Evolutionary conservation across 2,113 vertebrate species (phyloP).

Genomic region (Epinephelus moara): DNA sequence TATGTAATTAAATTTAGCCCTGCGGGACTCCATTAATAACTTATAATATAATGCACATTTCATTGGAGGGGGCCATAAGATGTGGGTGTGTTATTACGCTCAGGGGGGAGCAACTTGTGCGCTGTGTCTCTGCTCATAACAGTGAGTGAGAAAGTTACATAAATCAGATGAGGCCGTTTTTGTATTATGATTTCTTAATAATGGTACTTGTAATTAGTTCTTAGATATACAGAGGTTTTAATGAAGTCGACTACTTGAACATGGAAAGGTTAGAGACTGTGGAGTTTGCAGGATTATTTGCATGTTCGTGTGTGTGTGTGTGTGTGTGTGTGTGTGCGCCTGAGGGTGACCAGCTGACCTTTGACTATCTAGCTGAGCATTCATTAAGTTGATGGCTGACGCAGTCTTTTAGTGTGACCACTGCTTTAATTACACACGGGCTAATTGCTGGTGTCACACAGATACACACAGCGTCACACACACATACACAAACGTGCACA

Average conservation of each 20-base stretch:
- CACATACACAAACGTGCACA: not conserved
- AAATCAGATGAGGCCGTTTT: slow-evolving; percentile 63
- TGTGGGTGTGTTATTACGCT: slow-evolving; percentile 71
- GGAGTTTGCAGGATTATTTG: slow-evolving; percentile 6
- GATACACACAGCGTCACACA: slow-evolving; percentile 8
- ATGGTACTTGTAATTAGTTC: slow-evolving; percentile 45
- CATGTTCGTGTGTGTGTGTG: not conserved
- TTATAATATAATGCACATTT: slow-evolving; percentile 83
- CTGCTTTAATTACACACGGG: slow-evolving; percentile 51
- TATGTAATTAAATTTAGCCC: slow-evolving; percentile 81
- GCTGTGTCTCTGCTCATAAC: slow-evolving; percentile 55
- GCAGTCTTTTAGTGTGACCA: slow-evolving; percentile 22
- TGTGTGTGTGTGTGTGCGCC: not conserved
- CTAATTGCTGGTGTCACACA: slow-evolving; percentile 44
- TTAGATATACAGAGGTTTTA: slow-evolving; percentile 37
- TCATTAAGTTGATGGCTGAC: slow-evolving; percentile 67
- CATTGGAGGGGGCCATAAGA: slow-evolving; percentile 77
- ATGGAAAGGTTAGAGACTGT: not conserved
- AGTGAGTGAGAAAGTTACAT: slow-evolving; percentile 42
- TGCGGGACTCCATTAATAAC: slow-evolving; percentile 81
- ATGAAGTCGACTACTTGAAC: slow-evolving; percentile 39
- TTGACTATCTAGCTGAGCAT: slow-evolving; percentile 54
- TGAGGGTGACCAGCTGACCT: slow-evolving; percentile 53
- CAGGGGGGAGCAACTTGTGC: slow-evolving; percentile 47
- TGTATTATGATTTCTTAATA: slow-evolving; percentile 44